Base-by-base conservation (phyloP, 2,113 vertebrate genomes). In the Eudyptes chrysolophus region DNA sequence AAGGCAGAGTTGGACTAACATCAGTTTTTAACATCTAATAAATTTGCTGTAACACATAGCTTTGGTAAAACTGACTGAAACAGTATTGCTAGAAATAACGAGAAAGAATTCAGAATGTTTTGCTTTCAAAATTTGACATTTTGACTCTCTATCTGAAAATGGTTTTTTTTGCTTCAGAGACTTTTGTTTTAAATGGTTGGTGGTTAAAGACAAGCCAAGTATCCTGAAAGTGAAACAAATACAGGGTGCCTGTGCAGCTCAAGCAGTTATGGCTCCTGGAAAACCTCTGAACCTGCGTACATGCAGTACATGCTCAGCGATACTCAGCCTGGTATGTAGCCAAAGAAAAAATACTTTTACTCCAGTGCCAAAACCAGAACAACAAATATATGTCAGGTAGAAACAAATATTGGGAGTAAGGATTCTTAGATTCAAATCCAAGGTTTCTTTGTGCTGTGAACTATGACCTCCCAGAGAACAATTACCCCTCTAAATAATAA, bases 401-500 rank as follows among this genome's bases (percentile, higher is more conserved):
- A 92, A 95, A 77, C 42, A 92, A 97, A 44, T 62, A 96, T 1
- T 86, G 29, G 16, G 30, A 90, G 60, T 70, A 80, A 88, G n/a
- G 32, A 69, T 74, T 85, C 54, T 86, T 77, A 64, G 42, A 94
- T 74, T 77, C 42, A 90, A 78, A 89, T 93, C 18, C 22, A 46
- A 79, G 10, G 18, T 77, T 93, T 92, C 62, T 66, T 80, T 88
- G 51, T 84, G 69, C 60, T 71, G 21, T 66, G 17, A 93, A 88
- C 83, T 86, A 48, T 65, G 70, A 85, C 3, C 0, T 93, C 62
- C 61, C 20, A 77, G 42, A 90, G 51, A 94, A 81, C 22, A 77
- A 64, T 55, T 70, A 89, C 18, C 46, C 27, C 22, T 71, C 68
- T 86, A 90, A 74, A 85, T 95, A 97, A 93, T 93, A 88, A 95